phyloP scores from a whole-genome alignment of 2,797 vertebrate species.

The Threskiornis aethiopicus region DNA sequence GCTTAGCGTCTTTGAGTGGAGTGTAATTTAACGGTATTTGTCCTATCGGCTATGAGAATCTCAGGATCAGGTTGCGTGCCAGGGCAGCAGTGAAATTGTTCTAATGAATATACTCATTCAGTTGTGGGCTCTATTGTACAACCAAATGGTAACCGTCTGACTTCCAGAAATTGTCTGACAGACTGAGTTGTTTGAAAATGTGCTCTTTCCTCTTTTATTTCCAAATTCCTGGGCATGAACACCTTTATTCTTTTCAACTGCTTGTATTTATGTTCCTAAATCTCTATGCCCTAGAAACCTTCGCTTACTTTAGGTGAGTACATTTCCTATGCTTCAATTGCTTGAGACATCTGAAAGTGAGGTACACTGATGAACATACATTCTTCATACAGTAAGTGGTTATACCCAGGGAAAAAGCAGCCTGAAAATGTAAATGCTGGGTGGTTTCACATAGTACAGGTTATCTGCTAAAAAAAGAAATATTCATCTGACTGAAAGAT shows the following conservation, averaged over 20 bases:
- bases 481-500: background rate
- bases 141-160: conserved; percentile 50
- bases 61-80: conserved; percentile 25
- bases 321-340: conserved; percentile 11
- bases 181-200: conserved; percentile 17
- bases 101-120: conserved; percentile 56
- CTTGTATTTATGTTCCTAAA: conserved; percentile 10
- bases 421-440: background rate
- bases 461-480: background rate
- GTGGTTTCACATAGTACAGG: background rate
- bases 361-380: background rate
- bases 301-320: background rate
- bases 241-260: background rate
- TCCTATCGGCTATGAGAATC: conserved; percentile 13
- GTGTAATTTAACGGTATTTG: conserved; percentile 32
- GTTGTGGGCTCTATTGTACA: conserved; percentile 37
- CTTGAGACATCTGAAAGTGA: background rate
- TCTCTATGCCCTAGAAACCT: background rate
- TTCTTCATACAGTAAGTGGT: background rate
- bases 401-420: background rate
- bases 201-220: conserved; percentile 10
- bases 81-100: conserved; percentile 39
- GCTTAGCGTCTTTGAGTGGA: conserved; percentile 3
- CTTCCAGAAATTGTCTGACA: conserved; percentile 44
- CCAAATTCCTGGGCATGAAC: background rate